Conservation (phyloP, 1,140 invertebrate species). For the Pararge aegeria region DNA sequence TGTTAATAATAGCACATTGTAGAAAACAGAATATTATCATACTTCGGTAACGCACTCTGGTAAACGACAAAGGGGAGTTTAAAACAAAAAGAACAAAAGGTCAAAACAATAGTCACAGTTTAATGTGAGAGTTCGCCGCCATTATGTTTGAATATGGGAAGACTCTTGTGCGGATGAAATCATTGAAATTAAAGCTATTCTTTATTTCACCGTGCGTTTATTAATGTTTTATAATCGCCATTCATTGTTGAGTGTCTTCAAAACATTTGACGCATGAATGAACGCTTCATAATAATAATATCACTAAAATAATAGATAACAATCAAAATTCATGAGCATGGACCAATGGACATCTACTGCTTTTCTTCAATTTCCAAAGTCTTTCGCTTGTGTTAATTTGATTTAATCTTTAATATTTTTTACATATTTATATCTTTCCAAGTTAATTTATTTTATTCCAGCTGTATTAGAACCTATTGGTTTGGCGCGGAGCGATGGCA, state of each 20-base stretch:
- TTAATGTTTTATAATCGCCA: slow-evolving; percentile 19
- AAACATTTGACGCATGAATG: slow-evolving; percentile 5
- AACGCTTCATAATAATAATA: not conserved
- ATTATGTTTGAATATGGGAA: slow-evolving; percentile 62
- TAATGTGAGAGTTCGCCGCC: slow-evolving; percentile 58
- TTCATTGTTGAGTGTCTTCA: slow-evolving; percentile 13
- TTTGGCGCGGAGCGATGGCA: too few relatives aligned
- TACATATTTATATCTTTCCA: too few relatives aligned
- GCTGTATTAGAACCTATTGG: too few relatives aligned
- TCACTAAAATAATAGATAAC: not conserved
- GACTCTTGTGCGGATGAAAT: slow-evolving; percentile 47
- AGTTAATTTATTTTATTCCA: too few relatives aligned
- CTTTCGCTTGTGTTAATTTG: too few relatives aligned
- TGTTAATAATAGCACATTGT: slow-evolving; percentile 24
- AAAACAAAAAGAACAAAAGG: slow-evolving; percentile 70
- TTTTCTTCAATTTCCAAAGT: too few relatives aligned
- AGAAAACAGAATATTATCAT: slow-evolving; percentile 31
- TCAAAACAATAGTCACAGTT: slow-evolving; percentile 70
- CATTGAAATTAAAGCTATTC: slow-evolving; percentile 51
- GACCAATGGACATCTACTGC: too few relatives aligned
- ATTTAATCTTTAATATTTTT: too few relatives aligned
- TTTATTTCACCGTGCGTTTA: slow-evolving; percentile 26
- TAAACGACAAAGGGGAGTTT: slow-evolving; percentile 39
- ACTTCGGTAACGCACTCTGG: slow-evolving; percentile 13
- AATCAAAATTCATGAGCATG: too few relatives aligned